phyloP scores from a whole-genome alignment of 2,113 vertebrate species.

The Oryzias javanicus region DNA sequence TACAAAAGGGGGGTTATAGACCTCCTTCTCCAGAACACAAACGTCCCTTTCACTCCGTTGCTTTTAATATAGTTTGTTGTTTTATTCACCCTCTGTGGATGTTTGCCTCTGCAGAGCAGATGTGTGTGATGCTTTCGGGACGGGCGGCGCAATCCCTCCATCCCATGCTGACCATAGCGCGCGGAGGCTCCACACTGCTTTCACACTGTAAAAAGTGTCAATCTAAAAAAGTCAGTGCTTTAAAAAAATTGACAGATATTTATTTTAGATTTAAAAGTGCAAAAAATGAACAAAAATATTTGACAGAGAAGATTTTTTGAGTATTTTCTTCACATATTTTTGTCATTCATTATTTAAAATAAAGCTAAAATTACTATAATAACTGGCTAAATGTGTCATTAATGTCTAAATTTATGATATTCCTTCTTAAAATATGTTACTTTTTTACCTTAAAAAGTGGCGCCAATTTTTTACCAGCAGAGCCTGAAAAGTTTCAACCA shows the following conservation, averaged over 20 bases:
- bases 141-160: conserved; percentile 65
- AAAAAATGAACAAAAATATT: no score
- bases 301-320: no score
- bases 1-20: background rate
- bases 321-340: no score
- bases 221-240: background rate
- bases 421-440: background rate
- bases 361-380: no score
- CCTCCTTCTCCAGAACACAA: background rate
- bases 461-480: conserved; percentile 48
- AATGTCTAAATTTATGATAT: no score
- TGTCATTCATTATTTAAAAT: no score
- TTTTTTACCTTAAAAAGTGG: conserved; percentile 29
- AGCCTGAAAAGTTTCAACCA: conserved; percentile 61
- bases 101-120: conserved; percentile 36
- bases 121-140: conserved; percentile 68
- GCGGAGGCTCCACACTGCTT: conserved; percentile 13
- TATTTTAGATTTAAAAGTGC: background rate
- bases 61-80: background rate
- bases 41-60: background rate
- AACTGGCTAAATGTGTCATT: no score
- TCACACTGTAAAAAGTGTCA: conserved; percentile 62
- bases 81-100: conserved; percentile 10
- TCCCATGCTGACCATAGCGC: conserved; percentile 33
- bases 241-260: background rate